A percentile compares a stretch with the other conserved stretches of the same genome.
phyloP scores from a whole-genome alignment of 2,888 invertebrate genomes.

The Amblyjoppa fuscipennis region DNA sequence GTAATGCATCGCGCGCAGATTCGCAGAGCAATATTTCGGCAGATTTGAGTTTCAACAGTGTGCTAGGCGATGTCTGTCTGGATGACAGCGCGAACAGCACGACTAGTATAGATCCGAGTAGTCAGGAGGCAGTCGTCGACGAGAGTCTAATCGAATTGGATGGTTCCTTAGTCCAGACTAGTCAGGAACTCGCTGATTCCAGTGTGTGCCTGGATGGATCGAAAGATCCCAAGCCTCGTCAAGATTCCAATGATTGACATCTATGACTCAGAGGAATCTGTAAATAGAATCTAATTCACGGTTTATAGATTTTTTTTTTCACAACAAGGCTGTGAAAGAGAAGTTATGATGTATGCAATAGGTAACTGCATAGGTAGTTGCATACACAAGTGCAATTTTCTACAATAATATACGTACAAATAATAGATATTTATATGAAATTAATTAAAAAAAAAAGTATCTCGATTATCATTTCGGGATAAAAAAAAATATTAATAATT shows the following conservation, averaged over 20 bases:
- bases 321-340: slow-evolving; percentile 76
- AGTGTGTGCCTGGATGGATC: slow-evolving; percentile 27
- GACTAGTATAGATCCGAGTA: slow-evolving; percentile 19
- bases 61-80: background rate
- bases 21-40: slow-evolving; percentile 18
- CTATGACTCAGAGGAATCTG: background rate
- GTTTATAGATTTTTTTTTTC: slow-evolving; percentile 69
- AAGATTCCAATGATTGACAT: slow-evolving; percentile 56
- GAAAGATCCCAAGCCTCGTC: slow-evolving; percentile 46
- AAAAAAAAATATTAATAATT: slow-evolving; percentile 13
- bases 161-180: slow-evolving; percentile 3
- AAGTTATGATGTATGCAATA: slow-evolving; percentile 65
- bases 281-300: slow-evolving; percentile 2
- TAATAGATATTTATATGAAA: slow-evolving; percentile 47
- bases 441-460: background rate
- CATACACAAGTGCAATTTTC: slow-evolving; percentile 74
- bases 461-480: background rate
- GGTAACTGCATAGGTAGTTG: slow-evolving; percentile 40
- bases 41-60: slow-evolving; percentile 39
- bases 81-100: slow-evolving; percentile 49
- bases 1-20: slow-evolving; percentile 24
- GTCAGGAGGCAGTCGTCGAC: slow-evolving; percentile 2
- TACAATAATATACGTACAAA: slow-evolving; percentile 71
- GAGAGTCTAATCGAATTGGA: slow-evolving; percentile 34
- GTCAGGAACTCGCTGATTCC: slow-evolving; percentile 47